phyloP scores from a whole-genome alignment of 2,113 vertebrate genomes.

The Cnemophilus loriae region DNA sequence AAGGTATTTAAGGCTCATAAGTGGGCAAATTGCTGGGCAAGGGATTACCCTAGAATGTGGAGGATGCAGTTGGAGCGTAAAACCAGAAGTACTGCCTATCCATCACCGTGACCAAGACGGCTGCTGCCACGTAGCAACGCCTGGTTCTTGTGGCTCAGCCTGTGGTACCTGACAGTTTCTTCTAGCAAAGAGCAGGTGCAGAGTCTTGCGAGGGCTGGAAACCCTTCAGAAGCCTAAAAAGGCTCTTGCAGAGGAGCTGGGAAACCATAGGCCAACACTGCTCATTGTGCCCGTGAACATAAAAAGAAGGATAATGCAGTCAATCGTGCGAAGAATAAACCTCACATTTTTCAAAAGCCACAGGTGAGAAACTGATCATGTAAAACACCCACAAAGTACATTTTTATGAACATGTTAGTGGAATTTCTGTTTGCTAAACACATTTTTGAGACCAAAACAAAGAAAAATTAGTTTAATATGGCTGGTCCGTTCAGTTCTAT shows the following conservation, averaged over 20 bases:
- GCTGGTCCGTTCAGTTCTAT: not conserved
- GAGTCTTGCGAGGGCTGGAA: not conserved
- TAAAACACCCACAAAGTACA: not conserved
- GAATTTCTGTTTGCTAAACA: not conserved
- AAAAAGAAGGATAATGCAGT: not conserved
- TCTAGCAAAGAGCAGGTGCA: not conserved
- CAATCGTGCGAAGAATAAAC: not conserved
- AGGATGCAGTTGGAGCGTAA: not conserved
- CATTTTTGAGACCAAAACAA: not conserved
- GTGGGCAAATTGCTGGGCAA: not conserved
- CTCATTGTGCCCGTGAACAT: not conserved
- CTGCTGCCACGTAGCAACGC: accelerated
- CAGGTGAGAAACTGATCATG: not conserved
- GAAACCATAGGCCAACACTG: not conserved
- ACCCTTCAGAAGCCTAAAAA: not conserved
- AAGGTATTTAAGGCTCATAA: not conserved
- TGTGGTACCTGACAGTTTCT: not conserved
- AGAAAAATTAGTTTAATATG: not conserved
- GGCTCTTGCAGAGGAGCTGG: not conserved
- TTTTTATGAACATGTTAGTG: not conserved
- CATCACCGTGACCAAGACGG: accelerated
- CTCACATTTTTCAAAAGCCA: not conserved
- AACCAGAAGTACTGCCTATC: not conserved
- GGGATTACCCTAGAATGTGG: not conserved
- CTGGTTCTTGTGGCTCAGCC: not conserved